Evolutionary conservation across 2,888 invertebrate species (phyloP).

Genomic region (Gari tellinella): DNA sequence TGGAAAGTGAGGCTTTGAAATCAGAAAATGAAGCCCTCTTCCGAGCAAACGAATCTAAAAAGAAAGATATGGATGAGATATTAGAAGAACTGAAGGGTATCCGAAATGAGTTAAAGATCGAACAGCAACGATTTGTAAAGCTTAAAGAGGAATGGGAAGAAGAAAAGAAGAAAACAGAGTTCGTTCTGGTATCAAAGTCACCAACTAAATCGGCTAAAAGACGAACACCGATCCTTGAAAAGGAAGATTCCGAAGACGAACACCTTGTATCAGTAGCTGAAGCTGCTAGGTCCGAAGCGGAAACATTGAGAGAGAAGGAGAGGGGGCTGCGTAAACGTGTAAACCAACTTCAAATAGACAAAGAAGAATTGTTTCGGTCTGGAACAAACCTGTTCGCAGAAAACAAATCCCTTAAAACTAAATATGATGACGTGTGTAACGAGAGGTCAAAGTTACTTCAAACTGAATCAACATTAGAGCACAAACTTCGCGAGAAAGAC

Average conservation of each 20-base stretch:
- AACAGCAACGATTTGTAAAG: constrained; percentile 39
- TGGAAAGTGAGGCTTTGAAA: constrained; percentile 58
- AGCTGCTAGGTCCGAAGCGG: constrained; percentile 45
- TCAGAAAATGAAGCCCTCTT: constrained; percentile 61
- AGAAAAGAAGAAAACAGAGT: constrained; percentile 52
- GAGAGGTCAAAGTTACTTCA: constrained; percentile 46
- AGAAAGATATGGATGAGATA: constrained; percentile 48
- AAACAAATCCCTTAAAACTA: constrained; percentile 47
- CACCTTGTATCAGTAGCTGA: constrained; percentile 49
- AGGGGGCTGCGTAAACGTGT: constrained; percentile 39
- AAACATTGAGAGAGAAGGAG: constrained; percentile 40
- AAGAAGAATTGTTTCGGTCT: constrained; percentile 55
- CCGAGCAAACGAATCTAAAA: constrained; percentile 57
- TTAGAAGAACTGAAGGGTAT: constrained; percentile 42
- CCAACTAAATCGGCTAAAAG: constrained; percentile 3
- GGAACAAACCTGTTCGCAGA: constrained; percentile 53
- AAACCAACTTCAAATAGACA: constrained; percentile 51
- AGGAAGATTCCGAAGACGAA: constrained; percentile 57
- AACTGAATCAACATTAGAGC: constrained; percentile 41
- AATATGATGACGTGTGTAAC: constrained; percentile 37
- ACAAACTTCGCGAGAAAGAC: constrained; percentile 43
- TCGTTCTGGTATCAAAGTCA: constrained; percentile 57
- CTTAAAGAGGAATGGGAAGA: constrained; percentile 51
- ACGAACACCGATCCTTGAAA: constrained; percentile 35
- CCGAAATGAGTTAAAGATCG: constrained; percentile 39